Evolutionary conservation across 2,888 invertebrate genomes (phyloP), one percentile per base, ranked within the genome.

Genomic region (Mesochorus sp.): DNA sequence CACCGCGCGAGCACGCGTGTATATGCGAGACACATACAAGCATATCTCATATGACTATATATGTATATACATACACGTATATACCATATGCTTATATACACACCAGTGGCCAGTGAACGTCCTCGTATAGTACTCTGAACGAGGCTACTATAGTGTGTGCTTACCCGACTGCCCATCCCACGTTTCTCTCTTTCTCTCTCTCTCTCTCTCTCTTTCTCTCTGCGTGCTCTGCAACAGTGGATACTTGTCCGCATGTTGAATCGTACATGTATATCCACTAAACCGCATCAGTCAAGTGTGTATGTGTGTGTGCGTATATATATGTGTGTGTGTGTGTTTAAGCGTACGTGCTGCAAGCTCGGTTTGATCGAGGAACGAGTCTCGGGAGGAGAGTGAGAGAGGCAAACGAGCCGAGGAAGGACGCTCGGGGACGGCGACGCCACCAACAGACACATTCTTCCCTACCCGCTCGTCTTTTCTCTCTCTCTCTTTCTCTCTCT

Each of bases 401-500:
- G 47, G 61, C 26, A 28, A 74, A 61, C 37, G 49, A 66, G 51
- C 53, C 12, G 81, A 57, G 74, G 81, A 76, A 79, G 76, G 82
- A 81, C 76, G 79, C 79, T 81, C 75, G 82, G 64, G 78, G 70
- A 70, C 74, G 51, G 78, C 73, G 74, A 67, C 78, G 70, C 64
- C 64, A 66, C 66, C 66, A 47, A 74, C 64, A 74, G 67, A 68
- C 64, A 78, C 74, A 61, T 59, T 71, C 49, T 61, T 71, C 51
- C 37, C 74, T 53, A 53, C 37, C 24, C 49, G 67, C 47, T 42
- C 72, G 53, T 57, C 55, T 67, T 67, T 57, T 44, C 64, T 55
- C 47, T 44, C 55, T 62, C 34, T 49, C 75, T 59, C n/a, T 64
- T 49, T 28, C 39, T 14, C 26, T 26, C 34, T 49, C 21, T 59